Percentiles rank a stretch among this genome's conserved stretches.
Evolutionary conservation across 2,888 invertebrate genomes (phyloP).

Genomic region (Embidobia sp.): DNA sequence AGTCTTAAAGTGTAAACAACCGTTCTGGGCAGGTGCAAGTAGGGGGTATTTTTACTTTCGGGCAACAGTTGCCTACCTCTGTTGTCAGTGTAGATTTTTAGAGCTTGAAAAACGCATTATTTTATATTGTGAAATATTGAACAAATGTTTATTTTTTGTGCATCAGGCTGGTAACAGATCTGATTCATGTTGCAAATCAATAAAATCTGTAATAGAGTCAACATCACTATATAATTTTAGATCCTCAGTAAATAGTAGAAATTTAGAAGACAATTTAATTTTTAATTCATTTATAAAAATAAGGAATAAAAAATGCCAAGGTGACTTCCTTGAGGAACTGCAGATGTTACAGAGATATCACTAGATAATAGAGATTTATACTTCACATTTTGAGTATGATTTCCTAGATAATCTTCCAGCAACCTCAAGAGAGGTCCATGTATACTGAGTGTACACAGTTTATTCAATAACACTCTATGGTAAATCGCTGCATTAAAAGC

Average conservation of each 20-base stretch:
- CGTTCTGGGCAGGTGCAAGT: no score
- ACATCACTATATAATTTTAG: neutral
- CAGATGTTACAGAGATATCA: neutral
- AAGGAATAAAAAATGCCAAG: neutral
- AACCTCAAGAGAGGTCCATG: neutral
- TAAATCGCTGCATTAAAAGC: neutral
- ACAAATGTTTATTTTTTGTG: no score
- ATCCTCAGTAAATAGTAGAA: neutral
- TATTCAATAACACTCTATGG: neutral
- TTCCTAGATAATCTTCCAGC: neutral
- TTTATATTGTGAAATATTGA: no score
- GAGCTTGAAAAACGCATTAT: no score
- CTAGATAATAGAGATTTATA: neutral
- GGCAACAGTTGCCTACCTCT: no score
- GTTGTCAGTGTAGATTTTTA: no score
- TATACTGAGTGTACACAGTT: neutral
- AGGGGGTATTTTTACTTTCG: no score
- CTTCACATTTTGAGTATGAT: neutral
- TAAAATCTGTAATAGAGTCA: neutral
- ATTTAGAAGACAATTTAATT: neutral
- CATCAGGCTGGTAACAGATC: no score
- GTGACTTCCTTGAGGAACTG: neutral
- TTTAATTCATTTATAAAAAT: constrained; percentile 3
- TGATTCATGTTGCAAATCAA: neutral
- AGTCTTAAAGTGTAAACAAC: no score